phyloP scores from a whole-genome alignment of 2,888 invertebrate genomes.

The Heliconius sara region DNA sequence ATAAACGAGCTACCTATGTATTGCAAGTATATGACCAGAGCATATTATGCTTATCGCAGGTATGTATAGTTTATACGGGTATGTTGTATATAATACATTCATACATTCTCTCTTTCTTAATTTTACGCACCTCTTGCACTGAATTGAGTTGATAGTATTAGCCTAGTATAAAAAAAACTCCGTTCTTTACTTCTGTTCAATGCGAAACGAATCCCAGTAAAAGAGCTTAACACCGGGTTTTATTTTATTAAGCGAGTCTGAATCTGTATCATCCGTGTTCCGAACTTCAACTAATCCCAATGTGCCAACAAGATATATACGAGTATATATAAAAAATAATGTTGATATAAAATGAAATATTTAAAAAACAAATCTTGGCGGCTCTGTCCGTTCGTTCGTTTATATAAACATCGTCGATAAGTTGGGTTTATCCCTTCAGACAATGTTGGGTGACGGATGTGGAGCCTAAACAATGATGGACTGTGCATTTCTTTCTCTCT shows the following conservation, averaged over 20 bases:
- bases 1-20: background rate
- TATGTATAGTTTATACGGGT: background rate
- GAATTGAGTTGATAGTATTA: background rate
- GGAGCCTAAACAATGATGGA: conserved; percentile 21
- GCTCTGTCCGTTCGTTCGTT: conserved; percentile 13
- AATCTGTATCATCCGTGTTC: background rate
- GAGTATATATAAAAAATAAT: background rate
- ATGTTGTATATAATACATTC: background rate
- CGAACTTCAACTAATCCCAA: background rate
- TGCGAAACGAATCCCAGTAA: no score
- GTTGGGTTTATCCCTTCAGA: conserved; percentile 3
- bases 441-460: conserved; percentile 28
- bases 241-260: background rate
- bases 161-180: background rate
- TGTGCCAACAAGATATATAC: background rate
- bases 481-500: background rate
- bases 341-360: conserved; percentile 14
- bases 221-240: no score
- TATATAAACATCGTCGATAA: conserved; percentile 27
- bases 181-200: background rate
- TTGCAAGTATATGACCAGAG: background rate
- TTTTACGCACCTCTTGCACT: background rate
- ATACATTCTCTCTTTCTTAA: background rate
- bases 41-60: background rate
- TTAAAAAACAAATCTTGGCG: conserved; percentile 23